Evolutionary conservation across 2,113 vertebrate genomes (phyloP).

Genomic region (Gambusia holbrooki): DNA sequence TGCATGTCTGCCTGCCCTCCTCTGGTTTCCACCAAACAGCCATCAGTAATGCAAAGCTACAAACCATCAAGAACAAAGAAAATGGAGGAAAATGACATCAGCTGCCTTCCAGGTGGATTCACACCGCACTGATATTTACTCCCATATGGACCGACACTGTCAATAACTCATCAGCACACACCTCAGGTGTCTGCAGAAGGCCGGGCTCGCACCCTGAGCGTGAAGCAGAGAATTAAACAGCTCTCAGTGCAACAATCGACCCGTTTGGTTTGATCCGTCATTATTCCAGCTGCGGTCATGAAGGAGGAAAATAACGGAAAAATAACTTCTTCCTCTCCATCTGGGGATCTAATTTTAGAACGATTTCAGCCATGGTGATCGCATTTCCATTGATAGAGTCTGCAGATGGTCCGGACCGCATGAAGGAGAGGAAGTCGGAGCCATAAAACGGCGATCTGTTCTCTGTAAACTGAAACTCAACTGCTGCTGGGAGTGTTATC

Average conservation of each 20-base stretch:
- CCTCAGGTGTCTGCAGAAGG: conserved; percentile 29
- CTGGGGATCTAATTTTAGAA: background rate
- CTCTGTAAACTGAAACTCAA: background rate
- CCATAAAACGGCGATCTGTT: conserved; percentile 1
- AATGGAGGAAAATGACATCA: conserved; percentile 36
- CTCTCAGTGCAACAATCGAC: conserved; percentile 12
- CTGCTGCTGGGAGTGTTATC: background rate
- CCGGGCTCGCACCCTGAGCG: background rate
- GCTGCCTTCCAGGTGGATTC: conserved; percentile 46
- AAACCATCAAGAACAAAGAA: conserved; percentile 16
- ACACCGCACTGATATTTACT: conserved; percentile 62
- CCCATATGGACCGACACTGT: conserved; percentile 28
- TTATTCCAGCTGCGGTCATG: background rate
- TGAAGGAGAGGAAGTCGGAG: background rate
- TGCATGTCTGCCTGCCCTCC: background rate
- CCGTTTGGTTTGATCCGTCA: background rate
- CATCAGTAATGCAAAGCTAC: background rate
- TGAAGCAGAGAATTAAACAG: conserved; percentile 26
- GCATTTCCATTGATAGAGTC: background rate
- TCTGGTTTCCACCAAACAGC: background rate
- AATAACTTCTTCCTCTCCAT: background rate
- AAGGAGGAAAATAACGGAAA: background rate
- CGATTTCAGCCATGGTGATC: background rate
- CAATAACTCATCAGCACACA: conserved; percentile 54
- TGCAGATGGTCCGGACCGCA: background rate